phyloP scores from a whole-genome alignment of 2,113 vertebrate genomes.

The Fukomys damarensis region DNA sequence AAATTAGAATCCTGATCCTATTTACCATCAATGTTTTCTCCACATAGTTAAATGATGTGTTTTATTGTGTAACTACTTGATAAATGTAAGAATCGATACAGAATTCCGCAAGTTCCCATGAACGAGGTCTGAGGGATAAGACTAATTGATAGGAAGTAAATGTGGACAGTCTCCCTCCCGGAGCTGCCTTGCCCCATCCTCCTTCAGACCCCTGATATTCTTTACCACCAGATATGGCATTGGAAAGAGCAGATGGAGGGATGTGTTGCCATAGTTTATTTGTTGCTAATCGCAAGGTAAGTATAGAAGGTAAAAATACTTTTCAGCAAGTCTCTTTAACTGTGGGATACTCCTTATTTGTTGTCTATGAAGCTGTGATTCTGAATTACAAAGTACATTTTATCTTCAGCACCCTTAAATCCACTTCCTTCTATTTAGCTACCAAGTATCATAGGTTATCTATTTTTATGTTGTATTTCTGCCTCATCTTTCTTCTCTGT shows the following conservation, averaged over 20 bases:
- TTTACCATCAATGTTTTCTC: not conserved
- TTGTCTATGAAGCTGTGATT: constrained; percentile 7
- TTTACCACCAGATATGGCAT: constrained; percentile 53
- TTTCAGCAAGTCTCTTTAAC: constrained; percentile 29
- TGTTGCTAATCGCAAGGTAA: constrained; percentile 62
- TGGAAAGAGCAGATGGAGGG: constrained; percentile 49
- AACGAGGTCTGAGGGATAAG: constrained; percentile 44
- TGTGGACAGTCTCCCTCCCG: not conserved
- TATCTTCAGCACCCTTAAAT: not conserved
- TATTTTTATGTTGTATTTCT: not conserved
- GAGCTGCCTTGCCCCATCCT: constrained; percentile 16
- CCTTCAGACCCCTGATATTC: constrained; percentile 53
- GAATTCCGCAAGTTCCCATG: constrained; percentile 24
- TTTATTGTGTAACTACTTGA: constrained; percentile 24
- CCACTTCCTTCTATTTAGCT: not conserved
- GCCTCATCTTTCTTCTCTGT: not conserved
- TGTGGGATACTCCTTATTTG: not conserved
- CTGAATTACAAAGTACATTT: not conserved
- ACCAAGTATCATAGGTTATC: not conserved
- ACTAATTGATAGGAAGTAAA: not conserved
- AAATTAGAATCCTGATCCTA: not conserved
- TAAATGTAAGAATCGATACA: constrained; percentile 41
- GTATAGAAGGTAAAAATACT: constrained; percentile 50
- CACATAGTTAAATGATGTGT: not conserved
- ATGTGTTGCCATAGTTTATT: constrained; percentile 59